Base-by-base conservation (phyloP, 2,113 vertebrate species). In the Serinus canaria region DNA sequence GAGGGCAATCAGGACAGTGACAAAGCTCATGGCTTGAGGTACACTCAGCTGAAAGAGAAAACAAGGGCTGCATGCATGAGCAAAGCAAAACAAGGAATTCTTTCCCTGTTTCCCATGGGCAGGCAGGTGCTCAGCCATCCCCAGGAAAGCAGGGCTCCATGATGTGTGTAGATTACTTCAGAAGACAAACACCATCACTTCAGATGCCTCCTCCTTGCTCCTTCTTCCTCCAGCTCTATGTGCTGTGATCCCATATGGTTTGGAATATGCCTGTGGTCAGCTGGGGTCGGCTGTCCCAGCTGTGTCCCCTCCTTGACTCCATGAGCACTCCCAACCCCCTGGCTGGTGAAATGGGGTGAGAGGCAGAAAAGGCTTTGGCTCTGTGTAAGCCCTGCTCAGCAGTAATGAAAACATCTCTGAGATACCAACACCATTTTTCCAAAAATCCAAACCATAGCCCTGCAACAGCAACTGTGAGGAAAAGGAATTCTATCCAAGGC, bases 131-230 rank as follows among this genome's bases (percentile, higher is more conserved):
- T 22, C 47, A 49, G 70, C 47, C 55, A 15, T 23, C 6, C n/a
- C 35, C 6, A 6, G 35, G n/a, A 69, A 83, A 43, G 63, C 55
- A 19, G 31, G 21, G 31, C 41, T 63, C 11, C 63, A 49, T 35
- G 18, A 11, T 1, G 1, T 10, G 14, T 5, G 35, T 7, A 2
- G 3, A 5, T 43, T 41, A 23, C 63, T 33, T 37, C 0, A 0
- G 41, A 33, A 63, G 41, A 69, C 31, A 10, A 56, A 49, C 15
- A 28, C 31, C 21, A 13, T 33, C 22, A 14, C 35, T 56, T 10
- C 25, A 55, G 27, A 13, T 35, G 11, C 25, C 41, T 21, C 12
- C 20, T 53, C 41, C 46, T 68, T 62, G 9, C 41, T 76, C 14
- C 47, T 49, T 31, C 47, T 37, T 20, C 22, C 56, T 24, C 25